These are phyloP conservation scores for Phrixothrix hirtus DNA, from an alignment of 2,888 invertebrate species.

Conservation along the genomic window DNA sequence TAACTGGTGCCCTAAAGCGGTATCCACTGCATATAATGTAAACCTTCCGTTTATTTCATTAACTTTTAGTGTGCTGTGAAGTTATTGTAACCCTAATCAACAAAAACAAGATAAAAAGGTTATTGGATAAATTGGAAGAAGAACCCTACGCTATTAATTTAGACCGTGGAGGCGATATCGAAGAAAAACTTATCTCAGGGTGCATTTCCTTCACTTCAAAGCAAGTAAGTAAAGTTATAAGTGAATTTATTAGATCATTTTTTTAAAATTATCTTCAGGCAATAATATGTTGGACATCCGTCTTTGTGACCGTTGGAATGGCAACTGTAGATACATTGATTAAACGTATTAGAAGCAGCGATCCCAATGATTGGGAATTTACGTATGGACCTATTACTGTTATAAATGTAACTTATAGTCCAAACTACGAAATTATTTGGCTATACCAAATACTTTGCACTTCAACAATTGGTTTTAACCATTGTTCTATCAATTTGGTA, in stretches of 20 bases:
- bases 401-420: conserved; percentile 14
- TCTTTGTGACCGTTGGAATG: conserved; percentile 2
- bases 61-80: not conserved
- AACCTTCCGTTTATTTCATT: no score
- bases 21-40: no score
- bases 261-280: conserved; percentile 4
- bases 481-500: conserved; percentile 9
- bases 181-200: conserved; percentile 8
- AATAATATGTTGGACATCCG: conserved; percentile 3
- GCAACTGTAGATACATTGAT: conserved; percentile 6
- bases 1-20: no score
- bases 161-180: conserved; percentile 7
- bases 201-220: conserved; percentile 5
- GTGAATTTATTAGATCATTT: no score
- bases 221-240: conserved; percentile 10
- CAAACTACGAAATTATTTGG: conserved; percentile 17
- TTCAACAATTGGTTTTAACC: conserved; percentile 11
- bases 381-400: conserved; percentile 15
- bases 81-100: conserved; percentile 1
- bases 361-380: conserved; percentile 21
- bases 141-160: conserved; percentile 5
- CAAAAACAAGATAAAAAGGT: not conserved
- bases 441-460: conserved; percentile 11
- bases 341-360: conserved; percentile 11
- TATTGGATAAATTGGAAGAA: conserved; percentile 7